Base-by-base conservation (phyloP, 2,888 invertebrate species). In the Hypolimnas misippus region DNA sequence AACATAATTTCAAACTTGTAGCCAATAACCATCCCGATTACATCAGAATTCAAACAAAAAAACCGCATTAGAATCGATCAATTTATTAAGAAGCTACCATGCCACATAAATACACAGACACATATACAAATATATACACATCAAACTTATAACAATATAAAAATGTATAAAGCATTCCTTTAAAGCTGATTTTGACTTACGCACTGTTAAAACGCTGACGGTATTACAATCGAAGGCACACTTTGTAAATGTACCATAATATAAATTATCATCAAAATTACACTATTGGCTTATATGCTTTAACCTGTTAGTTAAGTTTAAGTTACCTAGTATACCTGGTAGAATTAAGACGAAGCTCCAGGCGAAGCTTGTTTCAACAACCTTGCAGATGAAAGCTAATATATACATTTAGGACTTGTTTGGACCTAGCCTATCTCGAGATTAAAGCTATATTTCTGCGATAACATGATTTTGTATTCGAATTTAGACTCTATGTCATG, bases 311-410 rank as follows among this genome's bases (percentile, higher is more conserved):
- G 21, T n/a, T 21, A 46, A 46, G 44, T 46, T 46, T 46, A 21
- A 46, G 21, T 12, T 3, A 21, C 21, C 29, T 61, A 31, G 16
- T 46, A 19, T 42, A 63, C 55, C 55, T 50, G 44, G 16, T 35
- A 51, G 55, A 21, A 38, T 21, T 33, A 25, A 25, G 25, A 25
- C 33, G 44, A n/a, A 59, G 59, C 50, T 55, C 44, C 59, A 35
- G 38, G 63, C 55, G 17, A 17, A 33, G 38, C 44, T 55, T 63
- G 59, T 35, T 59, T 51, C 29, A 46, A 59, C 58, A 29, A 40
- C 55, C 57, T 50, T 52, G 35, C 31, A 51, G 35, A 35, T 63
- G 59, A 59, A 55, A 59, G 59, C 50, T 44, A 49, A 57, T 53
- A 62, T 62, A 57, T 57, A 42, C 50, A 40, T 40, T 40, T 35